A percentile compares a stretch with the other conserved stretches of the same genome.
phyloP scores from a whole-genome alignment of 1,140 invertebrate species.

The Triops cancriformis region DNA sequence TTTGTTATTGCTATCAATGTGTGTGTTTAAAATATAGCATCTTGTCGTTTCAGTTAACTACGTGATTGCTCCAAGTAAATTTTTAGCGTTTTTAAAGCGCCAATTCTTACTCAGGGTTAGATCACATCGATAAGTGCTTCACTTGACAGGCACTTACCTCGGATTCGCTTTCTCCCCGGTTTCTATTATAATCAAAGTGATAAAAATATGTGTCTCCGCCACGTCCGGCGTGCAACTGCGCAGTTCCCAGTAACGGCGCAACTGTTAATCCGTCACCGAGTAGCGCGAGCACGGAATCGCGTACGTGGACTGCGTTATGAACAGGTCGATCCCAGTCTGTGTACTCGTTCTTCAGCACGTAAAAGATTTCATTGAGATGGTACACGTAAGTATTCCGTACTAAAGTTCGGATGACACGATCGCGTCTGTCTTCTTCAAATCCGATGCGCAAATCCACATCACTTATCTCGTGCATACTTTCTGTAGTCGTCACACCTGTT shows the following conservation, averaged over 20 bases:
- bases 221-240: slow-evolving; percentile 61
- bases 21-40: too few relatives aligned
- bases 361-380: slow-evolving; percentile 83
- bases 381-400: slow-evolving; percentile 80
- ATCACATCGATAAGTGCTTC: neutral
- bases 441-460: slow-evolving; percentile 47
- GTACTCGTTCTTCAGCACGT: slow-evolving; percentile 72
- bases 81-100: too few relatives aligned
- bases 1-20: too few relatives aligned
- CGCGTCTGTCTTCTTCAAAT: slow-evolving; percentile 70
- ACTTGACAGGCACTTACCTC: neutral
- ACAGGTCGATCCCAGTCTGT: slow-evolving; percentile 77
- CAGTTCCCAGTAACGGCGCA: slow-evolving; percentile 68
- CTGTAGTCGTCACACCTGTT: slow-evolving; percentile 43
- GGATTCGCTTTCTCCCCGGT: slow-evolving; percentile 29
- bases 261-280: slow-evolving; percentile 78
- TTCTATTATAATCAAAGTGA: slow-evolving; percentile 31
- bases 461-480: slow-evolving; percentile 56
- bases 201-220: neutral
- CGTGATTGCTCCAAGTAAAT: too few relatives aligned
- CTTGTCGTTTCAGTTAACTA: too few relatives aligned
- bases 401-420: slow-evolving; percentile 75
- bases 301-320: slow-evolving; percentile 59
- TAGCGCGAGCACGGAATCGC: slow-evolving; percentile 63
- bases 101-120: too few relatives aligned